A percentile compares a stretch with the other conserved stretches of the same genome.
These are phyloP conservation scores for Diorhabda elongata DNA, from an alignment of 1,140 invertebrate species.

Conservation along the genomic window DNA sequence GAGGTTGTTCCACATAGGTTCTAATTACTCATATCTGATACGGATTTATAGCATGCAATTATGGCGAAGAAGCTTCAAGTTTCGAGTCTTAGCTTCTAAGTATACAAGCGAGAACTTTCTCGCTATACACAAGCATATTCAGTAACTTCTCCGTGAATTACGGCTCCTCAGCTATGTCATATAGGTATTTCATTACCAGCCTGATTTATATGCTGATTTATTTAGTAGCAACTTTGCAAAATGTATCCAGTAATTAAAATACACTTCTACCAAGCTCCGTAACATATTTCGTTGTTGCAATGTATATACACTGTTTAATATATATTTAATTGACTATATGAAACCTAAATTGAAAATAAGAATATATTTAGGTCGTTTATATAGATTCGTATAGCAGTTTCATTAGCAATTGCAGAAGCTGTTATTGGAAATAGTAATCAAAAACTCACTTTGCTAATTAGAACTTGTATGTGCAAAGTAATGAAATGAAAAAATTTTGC, in stretches of 20 bases:
- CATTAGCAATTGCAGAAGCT: no score
- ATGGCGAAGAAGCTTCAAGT: conserved; percentile 37
- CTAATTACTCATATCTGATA: conserved; percentile 44
- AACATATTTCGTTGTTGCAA: neutral
- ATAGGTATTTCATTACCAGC: conserved; percentile 43
- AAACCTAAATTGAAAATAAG: no score
- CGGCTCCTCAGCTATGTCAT: conserved; percentile 39
- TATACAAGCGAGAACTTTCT: conserved; percentile 35
- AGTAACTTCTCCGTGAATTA: conserved; percentile 38
- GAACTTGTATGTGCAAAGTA: no score
- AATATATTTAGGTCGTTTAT: no score
- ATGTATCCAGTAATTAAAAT: conserved; percentile 35
- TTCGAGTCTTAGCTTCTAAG: conserved; percentile 27
- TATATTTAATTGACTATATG: no score
- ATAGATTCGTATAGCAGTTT: no score
- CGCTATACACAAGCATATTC: conserved; percentile 37
- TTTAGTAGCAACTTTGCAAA: conserved; percentile 36
- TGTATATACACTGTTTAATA: no score
- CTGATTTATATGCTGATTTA: conserved; percentile 41
- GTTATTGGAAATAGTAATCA: no score
- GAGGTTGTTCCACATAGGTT: conserved; percentile 23
- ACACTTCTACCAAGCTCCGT: conserved; percentile 23
- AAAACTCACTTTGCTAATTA: no score
- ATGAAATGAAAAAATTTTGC: no score
- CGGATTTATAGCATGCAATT: conserved; percentile 43